Evolutionary conservation across 2,888 invertebrate genomes (phyloP).

Genomic region (Tipula confusa): DNA sequence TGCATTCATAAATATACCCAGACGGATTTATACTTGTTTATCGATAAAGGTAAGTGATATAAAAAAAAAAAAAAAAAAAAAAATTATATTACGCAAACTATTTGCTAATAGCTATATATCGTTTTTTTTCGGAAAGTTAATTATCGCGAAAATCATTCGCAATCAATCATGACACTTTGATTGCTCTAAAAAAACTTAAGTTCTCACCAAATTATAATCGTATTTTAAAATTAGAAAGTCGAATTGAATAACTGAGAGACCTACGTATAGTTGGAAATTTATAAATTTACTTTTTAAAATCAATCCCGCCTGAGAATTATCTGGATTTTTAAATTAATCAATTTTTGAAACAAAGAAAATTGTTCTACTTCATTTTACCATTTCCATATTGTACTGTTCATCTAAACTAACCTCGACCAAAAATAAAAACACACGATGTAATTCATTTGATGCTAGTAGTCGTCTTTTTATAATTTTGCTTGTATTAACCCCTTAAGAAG

Average conservation of each 20-base stretch:
- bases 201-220: background rate
- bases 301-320: background rate
- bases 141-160: background rate
- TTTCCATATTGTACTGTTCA: constrained; percentile 25
- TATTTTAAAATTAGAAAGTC: background rate
- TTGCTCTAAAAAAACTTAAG: background rate
- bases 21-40: constrained; percentile 70
- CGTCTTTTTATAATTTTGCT: background rate
- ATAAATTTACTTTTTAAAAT: background rate
- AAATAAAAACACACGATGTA: background rate
- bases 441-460: background rate
- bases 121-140: background rate
- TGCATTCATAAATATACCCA: constrained; percentile 48
- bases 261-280: background rate
- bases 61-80: too few species aligned
- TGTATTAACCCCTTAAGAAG: background rate
- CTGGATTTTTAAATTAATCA: background rate
- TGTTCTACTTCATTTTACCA: constrained; percentile 1
- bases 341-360: constrained; percentile 16
- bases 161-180: constrained; percentile 20
- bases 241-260: constrained; percentile 16
- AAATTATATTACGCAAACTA: background rate
- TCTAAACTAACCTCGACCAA: background rate
- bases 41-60: constrained; percentile 69
- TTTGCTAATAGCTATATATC: too few species aligned